Base-by-base conservation (phyloP, 2,888 invertebrate species). In the Caenorhabditis sp. region DNA sequence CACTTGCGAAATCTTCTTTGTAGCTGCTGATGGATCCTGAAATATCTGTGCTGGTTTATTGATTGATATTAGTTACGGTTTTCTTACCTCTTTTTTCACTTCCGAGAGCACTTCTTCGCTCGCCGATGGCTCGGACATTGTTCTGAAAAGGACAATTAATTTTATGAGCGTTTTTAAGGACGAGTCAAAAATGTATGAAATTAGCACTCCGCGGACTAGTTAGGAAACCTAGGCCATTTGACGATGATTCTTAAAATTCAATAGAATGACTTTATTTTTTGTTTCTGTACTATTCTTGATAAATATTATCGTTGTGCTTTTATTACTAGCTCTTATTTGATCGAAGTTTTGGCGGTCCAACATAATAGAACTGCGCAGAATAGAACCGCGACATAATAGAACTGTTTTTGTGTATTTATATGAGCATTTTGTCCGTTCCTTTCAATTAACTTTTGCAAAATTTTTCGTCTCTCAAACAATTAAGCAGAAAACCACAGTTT, bases 1-100 rank as follows among this genome's bases (percentile, higher is more conserved):
- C 3, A 58, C 52, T 58, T 72, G 72, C 50, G 72, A 63, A 43
- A 52, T 20, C 32, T 72, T 72, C 35, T 68, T 66, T 6, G n/a
- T 9, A 11, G 22, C 9, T 3, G 46, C 11, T 32, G 58, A 9
- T 22, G 39, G 58, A 24, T 68, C 68, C 68, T 68, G 58, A 26
- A 59, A 32, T 11, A 35, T 6, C n/a, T n/a, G n/a, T n/a, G n/a
- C n/a, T n/a, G n/a, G n/a, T n/a, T n/a, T n/a, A n/a, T 56, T 24
- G 66, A 66, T 66, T 39, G 22, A 50, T 50, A 30, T 17, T 30
- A 15, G 41, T 9, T 11, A 26, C 17, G 20, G 15, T n/a, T n/a
- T n/a, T 1, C 32, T 17, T 9, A 58, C 58, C 43, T 52, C 35
- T 3, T 32, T 13, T 15, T 52, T 58, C 32, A 24, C 41, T 30